phyloP scores from a whole-genome alignment of 1,140 invertebrate species.

The Eulimnadia texana region DNA sequence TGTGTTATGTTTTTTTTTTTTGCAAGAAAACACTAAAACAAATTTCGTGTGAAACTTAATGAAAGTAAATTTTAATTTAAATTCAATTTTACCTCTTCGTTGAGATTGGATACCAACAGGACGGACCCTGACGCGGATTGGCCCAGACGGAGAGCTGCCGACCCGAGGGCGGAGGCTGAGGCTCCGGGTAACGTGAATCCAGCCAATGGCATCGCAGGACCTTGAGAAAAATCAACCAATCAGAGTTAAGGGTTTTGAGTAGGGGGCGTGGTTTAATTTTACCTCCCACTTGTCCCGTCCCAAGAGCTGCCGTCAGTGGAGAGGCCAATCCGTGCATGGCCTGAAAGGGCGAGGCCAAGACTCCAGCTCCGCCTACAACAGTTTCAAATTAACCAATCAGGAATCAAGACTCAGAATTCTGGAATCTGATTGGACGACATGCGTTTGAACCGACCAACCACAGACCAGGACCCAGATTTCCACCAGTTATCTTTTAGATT shows the following conservation, averaged over 20 bases:
- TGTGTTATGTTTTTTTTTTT: too few relatives aligned
- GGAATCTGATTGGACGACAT: too few relatives aligned
- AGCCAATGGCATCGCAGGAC: neutral
- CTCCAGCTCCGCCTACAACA: slow-evolving; percentile 51
- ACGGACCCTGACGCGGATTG: slow-evolving; percentile 47
- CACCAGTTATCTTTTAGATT: too few relatives aligned
- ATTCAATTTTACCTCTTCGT: slow-evolving; percentile 79
- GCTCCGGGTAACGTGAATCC: slow-evolving; percentile 7
- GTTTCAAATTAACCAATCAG: too few relatives aligned
- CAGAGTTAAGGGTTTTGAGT: too few relatives aligned
- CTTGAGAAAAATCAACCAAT: neutral
- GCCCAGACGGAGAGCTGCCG: slow-evolving; percentile 28
- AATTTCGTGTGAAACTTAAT: neutral
- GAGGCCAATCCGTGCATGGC: slow-evolving; percentile 51
- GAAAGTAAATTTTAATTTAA: too few relatives aligned
- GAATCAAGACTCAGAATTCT: too few relatives aligned
- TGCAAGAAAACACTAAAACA: neutral
- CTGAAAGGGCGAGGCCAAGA: slow-evolving; percentile 67
- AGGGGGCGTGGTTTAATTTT: too few relatives aligned
- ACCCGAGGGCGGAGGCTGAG: slow-evolving; percentile 37
- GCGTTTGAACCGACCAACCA: too few relatives aligned
- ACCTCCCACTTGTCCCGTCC: slow-evolving; percentile 46
- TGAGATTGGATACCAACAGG: slow-evolving; percentile 73
- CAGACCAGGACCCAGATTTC: too few relatives aligned
- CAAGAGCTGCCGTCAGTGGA: slow-evolving; percentile 48